Evolutionary conservation across 2,888 invertebrate species (phyloP).

Genomic region (Cephus runcator): DNA sequence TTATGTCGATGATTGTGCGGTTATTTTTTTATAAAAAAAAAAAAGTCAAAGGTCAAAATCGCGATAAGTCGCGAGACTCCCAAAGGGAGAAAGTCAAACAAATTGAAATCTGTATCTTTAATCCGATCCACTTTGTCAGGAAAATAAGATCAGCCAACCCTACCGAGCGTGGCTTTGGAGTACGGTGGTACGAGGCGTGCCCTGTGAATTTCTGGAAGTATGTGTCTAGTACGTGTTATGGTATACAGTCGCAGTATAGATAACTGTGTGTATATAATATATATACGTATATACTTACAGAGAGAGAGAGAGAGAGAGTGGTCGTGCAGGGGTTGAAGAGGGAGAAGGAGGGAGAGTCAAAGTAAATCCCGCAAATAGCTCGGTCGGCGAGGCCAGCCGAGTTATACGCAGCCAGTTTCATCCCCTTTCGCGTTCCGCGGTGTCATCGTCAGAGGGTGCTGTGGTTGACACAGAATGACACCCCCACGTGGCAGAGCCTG

Average conservation of each 20-base stretch:
- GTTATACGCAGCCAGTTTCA: slow-evolving; percentile 47
- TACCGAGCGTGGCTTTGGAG: slow-evolving; percentile 36
- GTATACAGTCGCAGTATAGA: neutral
- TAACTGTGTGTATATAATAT: neutral
- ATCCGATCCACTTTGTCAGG: slow-evolving; percentile 54
- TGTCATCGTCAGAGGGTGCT: slow-evolving; percentile 66
- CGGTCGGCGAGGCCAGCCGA: slow-evolving; percentile 45
- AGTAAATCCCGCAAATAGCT: slow-evolving; percentile 46
- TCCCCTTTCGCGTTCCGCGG: slow-evolving; percentile 62
- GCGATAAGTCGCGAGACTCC: neutral
- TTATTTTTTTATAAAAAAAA: neutral
- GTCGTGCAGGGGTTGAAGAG: neutral
- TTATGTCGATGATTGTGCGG: neutral
- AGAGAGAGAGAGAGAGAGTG: neutral
- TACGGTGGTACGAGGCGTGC: neutral
- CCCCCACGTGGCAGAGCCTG: slow-evolving; percentile 32
- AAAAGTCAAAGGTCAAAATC: neutral
- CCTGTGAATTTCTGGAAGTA: neutral
- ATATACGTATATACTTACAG: neutral
- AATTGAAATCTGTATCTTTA: slow-evolving; percentile 55
- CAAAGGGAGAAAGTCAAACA: slow-evolving; percentile 35
- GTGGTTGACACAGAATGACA: slow-evolving; percentile 64
- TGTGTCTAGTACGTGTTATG: neutral
- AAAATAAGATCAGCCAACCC: slow-evolving; percentile 52
- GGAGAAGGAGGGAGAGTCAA: slow-evolving; percentile 24